Base-by-base conservation (phyloP, 2,113 vertebrate genomes). In the Halichoeres trimaculatus region DNA sequence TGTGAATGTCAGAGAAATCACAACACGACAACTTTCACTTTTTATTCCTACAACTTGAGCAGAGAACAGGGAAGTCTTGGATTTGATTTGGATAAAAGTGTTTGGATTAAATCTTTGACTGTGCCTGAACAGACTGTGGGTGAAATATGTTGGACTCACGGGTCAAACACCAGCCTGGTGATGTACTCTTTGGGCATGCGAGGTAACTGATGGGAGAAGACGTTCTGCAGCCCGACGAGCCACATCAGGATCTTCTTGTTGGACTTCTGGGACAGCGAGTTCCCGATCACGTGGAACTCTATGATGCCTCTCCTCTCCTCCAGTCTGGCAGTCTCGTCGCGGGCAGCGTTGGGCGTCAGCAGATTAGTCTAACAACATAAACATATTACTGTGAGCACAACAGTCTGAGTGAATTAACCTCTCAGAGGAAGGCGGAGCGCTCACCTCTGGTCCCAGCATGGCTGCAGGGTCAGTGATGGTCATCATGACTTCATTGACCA, bases 161-260 rank as follows among this genome's bases (percentile, higher is more conserved):
- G 97, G 94, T 99, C 98, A 3, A 99, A 99, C 85, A 99, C 98
- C 8, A 99, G 96, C 12, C 98, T 95, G 8, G 98, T 97, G 86
- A 99, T 99, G 88, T 99, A 99, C 89, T 99, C 98, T 94, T 99
- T 99, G 90, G 98, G 98, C 97, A 99, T 99, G 62, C 98, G 95
- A 7, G 98, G 98, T 82, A 99, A 94, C 84, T 99, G 98, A 86
- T 99, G 98, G 0, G 98, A 99, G 90, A 99, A 99, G 80, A 99
- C 98, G 0, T 99, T 99, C 94, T 99, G 98, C 70, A 99, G 87
- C 48, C 98, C 98, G 56, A 99, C 98, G 12, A 99, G 92, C 98
- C 98, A 99, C 94, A 99, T 98, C 74, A 99, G 88, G 89, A 99
- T 98, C 88, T 97, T 97, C 88, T 98, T 97, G 90, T 98, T 99